A percentile compares a stretch with the other conserved stretches of the same genome.
Conservation (phyloP, 2,888 invertebrate species). For the Unio pictorum region DNA sequence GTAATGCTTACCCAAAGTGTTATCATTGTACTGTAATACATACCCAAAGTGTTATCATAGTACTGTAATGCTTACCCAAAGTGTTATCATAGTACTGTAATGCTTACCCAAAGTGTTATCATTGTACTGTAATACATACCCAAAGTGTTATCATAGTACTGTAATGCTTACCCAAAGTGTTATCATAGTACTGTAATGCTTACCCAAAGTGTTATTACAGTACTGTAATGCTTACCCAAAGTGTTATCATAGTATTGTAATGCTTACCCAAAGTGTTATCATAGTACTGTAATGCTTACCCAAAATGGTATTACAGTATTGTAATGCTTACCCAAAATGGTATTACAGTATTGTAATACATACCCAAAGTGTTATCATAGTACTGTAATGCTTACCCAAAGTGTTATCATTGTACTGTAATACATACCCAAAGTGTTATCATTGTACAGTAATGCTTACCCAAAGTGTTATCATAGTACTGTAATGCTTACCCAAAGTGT, state of each 20-base stretch:
- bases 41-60: slow-evolving; percentile 85
- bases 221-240: slow-evolving; percentile 79
- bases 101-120: slow-evolving; percentile 80
- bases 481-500: slow-evolving; percentile 78
- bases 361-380: slow-evolving; percentile 88
- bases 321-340: slow-evolving; percentile 82
- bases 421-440: slow-evolving; percentile 83
- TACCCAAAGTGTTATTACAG: slow-evolving; percentile 88
- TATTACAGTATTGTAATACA: slow-evolving; percentile 81
- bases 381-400: slow-evolving; percentile 79
- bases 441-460: slow-evolving; percentile 76
- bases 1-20: slow-evolving; percentile 79
- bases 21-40: slow-evolving; percentile 82
- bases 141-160: slow-evolving; percentile 91
- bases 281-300: slow-evolving; percentile 78
- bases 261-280: slow-evolving; percentile 84
- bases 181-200: slow-evolving; percentile 82
- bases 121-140: too few species aligned
- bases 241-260: slow-evolving; percentile 84
- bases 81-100: slow-evolving; percentile 86
- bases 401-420: slow-evolving; percentile 84
- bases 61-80: slow-evolving; percentile 77
- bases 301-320: slow-evolving; percentile 92
- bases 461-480: too few species aligned
- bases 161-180: slow-evolving; percentile 78